phyloP scores from a whole-genome alignment of 2,113 vertebrate genomes.

The Strigops habroptila region DNA sequence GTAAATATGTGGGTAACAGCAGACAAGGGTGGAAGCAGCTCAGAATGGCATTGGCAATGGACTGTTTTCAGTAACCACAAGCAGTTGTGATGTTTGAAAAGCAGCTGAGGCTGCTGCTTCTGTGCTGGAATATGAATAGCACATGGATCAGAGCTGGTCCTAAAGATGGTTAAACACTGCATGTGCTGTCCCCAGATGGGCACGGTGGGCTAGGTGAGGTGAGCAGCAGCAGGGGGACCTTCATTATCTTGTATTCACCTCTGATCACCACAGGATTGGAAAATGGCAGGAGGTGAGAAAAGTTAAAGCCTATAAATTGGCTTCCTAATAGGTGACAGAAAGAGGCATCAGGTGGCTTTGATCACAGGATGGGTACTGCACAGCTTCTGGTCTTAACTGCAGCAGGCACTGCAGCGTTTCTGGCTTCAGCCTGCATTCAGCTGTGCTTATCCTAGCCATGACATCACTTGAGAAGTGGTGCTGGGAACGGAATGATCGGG shows the following conservation, averaged over 20 bases:
- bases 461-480: background rate
- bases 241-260: background rate
- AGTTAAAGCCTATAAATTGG: background rate
- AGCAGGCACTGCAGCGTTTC: background rate
- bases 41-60: background rate
- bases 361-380: background rate
- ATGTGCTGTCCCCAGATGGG: background rate
- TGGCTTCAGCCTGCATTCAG: background rate
- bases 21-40: background rate
- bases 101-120: background rate
- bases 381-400: background rate
- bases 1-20: fast-evolving
- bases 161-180: background rate
- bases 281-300: background rate
- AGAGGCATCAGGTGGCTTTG: background rate
- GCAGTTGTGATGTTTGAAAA: background rate
- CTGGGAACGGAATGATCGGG: background rate
- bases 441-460: background rate
- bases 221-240: background rate
- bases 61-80: background rate
- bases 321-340: background rate
- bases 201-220: background rate
- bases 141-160: background rate
- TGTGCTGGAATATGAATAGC: background rate
- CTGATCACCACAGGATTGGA: background rate